These are phyloP conservation scores for Poecile atricapillus DNA, from an alignment of 2,113 vertebrate species.

Conservation along the genomic window DNA sequence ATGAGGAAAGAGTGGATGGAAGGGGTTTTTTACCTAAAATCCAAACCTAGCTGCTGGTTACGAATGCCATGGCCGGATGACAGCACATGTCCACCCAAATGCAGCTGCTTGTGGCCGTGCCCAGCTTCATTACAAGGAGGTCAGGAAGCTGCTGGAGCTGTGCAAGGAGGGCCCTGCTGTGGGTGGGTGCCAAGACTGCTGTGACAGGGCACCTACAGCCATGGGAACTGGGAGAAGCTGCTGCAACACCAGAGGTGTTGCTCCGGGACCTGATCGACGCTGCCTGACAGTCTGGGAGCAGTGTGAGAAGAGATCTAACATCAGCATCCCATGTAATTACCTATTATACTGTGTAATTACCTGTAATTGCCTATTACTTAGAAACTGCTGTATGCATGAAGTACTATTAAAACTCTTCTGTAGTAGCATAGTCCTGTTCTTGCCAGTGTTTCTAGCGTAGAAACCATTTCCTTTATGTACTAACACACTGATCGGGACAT, in stretches of 20 bases:
- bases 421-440: neutral
- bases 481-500: fast-evolving
- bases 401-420: neutral
- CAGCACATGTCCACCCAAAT: neutral
- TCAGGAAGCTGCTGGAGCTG: neutral
- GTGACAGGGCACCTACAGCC: neutral
- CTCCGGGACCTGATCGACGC: neutral
- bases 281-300: neutral
- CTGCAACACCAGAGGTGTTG: fast-evolving
- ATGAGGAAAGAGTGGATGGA: neutral
- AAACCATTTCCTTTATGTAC: neutral
- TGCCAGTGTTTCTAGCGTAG: neutral
- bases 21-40: neutral
- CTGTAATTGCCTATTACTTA: neutral
- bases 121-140: neutral
- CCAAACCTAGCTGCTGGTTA: neutral
- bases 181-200: neutral
- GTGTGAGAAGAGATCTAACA: neutral
- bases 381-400: neutral
- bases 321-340: neutral
- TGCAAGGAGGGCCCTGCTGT: neutral
- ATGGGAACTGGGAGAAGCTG: neutral
- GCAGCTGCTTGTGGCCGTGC: fast-evolving
- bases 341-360: neutral
- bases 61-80: neutral